Evolutionary conservation across 2,113 vertebrate genomes (phyloP).

Genomic region (Mustelus asterias): DNA sequence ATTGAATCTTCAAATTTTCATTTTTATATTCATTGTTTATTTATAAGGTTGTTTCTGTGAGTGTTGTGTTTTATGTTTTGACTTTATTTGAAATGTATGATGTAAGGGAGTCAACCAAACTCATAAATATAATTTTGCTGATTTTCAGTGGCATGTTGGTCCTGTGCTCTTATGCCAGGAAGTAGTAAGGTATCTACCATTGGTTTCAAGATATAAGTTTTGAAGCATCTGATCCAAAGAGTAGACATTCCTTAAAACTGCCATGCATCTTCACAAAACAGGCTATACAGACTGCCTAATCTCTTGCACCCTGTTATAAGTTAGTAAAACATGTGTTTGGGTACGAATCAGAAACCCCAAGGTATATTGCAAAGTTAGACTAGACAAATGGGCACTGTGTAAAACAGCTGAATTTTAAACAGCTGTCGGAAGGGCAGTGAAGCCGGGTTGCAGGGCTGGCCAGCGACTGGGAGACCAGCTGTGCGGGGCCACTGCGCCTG

Average conservation of each 20-base stretch:
- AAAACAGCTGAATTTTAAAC: too few species aligned
- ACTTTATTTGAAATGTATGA: neutral
- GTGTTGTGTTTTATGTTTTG: neutral
- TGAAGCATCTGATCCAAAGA: neutral
- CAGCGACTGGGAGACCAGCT: too few species aligned
- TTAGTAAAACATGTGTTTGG: neutral
- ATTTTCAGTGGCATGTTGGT: neutral
- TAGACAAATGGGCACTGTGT: too few species aligned
- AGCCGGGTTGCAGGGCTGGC: too few species aligned
- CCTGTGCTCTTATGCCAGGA: neutral
- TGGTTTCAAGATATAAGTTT: too few species aligned
- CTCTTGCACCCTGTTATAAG: neutral
- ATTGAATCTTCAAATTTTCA: neutral
- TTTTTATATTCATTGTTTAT: neutral
- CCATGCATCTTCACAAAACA: too few species aligned
- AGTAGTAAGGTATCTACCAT: neutral
- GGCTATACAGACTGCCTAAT: neutral
- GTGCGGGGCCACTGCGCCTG: too few species aligned
- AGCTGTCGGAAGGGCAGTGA: too few species aligned
- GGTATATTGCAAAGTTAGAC: too few species aligned
- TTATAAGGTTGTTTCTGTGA: neutral
- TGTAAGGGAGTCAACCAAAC: neutral
- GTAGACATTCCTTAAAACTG: neutral
- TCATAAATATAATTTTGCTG: neutral
- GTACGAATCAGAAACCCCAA: too few species aligned